Conservation (phyloP, 2,797 vertebrate species). For the Silurus aristotelis region DNA sequence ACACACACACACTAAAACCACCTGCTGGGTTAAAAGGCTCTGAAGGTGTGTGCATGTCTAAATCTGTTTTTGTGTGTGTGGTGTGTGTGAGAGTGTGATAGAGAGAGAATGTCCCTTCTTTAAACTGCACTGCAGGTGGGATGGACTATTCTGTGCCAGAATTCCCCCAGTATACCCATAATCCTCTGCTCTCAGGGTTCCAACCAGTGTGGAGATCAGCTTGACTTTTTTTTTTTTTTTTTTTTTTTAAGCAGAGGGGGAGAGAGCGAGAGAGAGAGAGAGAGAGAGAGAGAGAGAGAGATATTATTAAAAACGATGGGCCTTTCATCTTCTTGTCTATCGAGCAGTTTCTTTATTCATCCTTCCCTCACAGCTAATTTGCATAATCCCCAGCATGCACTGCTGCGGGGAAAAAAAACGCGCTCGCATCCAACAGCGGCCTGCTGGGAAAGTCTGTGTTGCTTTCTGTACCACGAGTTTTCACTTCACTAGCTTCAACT, state of each 20-base stretch:
- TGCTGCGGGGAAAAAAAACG: background rate
- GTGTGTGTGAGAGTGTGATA: background rate
- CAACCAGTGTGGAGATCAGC: conserved; percentile 33
- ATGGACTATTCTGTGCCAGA: conserved; percentile 24
- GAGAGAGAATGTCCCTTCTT: conserved; percentile 1
- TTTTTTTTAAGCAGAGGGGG: background rate
- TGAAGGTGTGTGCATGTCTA: background rate
- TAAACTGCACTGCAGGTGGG: conserved; percentile 2
- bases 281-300: background rate
- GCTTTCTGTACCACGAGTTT: too few species aligned
- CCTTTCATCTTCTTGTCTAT: conserved; percentile 9
- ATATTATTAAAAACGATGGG: background rate
- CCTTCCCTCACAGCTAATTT: conserved; percentile 20
- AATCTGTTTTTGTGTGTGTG: background rate
- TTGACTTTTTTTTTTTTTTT: background rate
- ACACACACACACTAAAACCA: background rate
- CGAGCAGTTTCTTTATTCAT: background rate
- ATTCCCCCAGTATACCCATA: conserved; percentile 43
- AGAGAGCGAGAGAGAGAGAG: conserved; percentile 1
- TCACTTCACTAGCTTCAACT: too few species aligned
- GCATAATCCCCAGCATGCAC: conserved; percentile 51
- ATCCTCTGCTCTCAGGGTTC: conserved; percentile 30
- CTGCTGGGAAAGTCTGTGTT: background rate
- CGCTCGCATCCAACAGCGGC: background rate
- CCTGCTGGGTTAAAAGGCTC: conserved; percentile 27